Base-by-base conservation (phyloP, 2,113 vertebrate species). In the Limnothrissa miodon region DNA sequence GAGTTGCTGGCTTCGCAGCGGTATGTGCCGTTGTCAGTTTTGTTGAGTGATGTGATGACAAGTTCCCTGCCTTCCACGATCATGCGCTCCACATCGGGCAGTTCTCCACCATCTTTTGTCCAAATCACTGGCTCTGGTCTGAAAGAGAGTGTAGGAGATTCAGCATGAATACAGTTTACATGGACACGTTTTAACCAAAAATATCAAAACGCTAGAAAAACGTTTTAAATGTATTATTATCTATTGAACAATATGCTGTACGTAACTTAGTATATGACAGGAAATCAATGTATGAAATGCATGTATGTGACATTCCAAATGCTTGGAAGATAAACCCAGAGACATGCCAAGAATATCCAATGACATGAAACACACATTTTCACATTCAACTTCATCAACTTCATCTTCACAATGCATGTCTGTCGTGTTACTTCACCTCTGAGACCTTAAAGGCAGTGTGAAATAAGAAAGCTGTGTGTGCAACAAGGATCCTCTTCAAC, bases 1-100 rank as follows among this genome's bases (percentile, higher is more conserved):
- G 96, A 95, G 86, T 99, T 99, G 87, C 93, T 96, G 83, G 98
- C 98, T 94, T 99, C 98, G 48, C 98, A 99, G 88, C 98, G 95
- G 88, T 99, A 99, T 10, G 98, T 99, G 87, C 98, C 98, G 44
- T 99, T 99, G 93, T 99, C 98, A 82, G 98, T 99, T 94, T 99
- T 99, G 93, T 99, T 99, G 88, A 99, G 95, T 86, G 96, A 96
- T 80, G 95, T 97, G 94, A 99, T 98, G 92, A 95, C 97, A 87
- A 99, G 93, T 84, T 98, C 96, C 82, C 96, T 95, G 81, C 98
- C 97, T 36, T 97, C 98, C 87, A 99, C 96, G 82, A 97, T 96
- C 96, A 99, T 97, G 84, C 98, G 92, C 80, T 99, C 97, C 82
- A 97, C 94, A 84, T 99, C 98, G 80, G 98, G 97, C 81, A 99